Evolutionary conservation across 2,113 vertebrate genomes (phyloP).

Genomic region (Anarhynchus alexandrinus): DNA sequence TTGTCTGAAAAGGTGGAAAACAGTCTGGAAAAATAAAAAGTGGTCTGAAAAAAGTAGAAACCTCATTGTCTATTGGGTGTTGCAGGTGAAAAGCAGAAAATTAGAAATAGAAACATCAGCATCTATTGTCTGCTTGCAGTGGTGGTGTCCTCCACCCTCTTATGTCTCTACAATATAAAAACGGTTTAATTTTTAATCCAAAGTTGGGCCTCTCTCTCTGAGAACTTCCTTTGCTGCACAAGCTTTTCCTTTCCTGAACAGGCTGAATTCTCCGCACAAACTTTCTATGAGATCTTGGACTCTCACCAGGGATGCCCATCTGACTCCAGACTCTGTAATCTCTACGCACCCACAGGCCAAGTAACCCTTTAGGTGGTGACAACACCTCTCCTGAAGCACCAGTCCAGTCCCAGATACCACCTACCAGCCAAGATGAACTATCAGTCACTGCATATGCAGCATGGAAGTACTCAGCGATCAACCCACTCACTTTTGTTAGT

Average conservation of each 20-base stretch:
- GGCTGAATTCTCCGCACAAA: neutral
- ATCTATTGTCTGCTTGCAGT: neutral
- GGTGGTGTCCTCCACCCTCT: neutral
- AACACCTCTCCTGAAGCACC: neutral
- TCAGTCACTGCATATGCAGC: neutral
- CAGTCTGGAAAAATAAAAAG: neutral
- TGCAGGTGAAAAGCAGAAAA: neutral
- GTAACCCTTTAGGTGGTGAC: neutral
- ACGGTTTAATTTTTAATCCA: neutral
- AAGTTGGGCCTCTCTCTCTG: neutral
- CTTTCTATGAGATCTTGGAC: neutral
- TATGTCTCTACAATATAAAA: neutral
- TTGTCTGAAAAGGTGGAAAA: neutral
- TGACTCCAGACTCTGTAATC: neutral
- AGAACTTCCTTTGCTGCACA: neutral
- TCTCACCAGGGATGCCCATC: neutral
- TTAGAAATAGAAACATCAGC: neutral
- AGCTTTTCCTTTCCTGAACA: neutral
- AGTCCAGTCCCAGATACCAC: neutral
- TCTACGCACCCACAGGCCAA: neutral
- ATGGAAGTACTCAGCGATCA: neutral
- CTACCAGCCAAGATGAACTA: neutral
- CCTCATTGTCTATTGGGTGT: neutral
- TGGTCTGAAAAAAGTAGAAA: neutral
- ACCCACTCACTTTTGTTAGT: neutral